Percentiles rank a stretch among this genome's conserved stretches.
These are phyloP conservation scores for Poeciliopsis turneri DNA, from an alignment of 2,797 vertebrate species.

Conservation along the genomic window DNA sequence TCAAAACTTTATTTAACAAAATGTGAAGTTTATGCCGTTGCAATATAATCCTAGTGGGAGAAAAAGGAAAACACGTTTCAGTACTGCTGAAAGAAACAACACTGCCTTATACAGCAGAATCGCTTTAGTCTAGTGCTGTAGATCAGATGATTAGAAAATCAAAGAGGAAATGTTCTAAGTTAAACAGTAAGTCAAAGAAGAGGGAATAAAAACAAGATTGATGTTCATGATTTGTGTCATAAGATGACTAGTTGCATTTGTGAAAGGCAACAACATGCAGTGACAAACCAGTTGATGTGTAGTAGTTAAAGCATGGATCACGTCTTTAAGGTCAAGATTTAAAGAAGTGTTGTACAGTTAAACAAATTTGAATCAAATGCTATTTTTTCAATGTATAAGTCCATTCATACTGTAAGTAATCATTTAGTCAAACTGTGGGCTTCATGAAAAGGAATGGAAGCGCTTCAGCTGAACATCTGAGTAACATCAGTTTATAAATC, in stretches of 20 bases:
- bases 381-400: not conserved
- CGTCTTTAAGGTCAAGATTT: too few species aligned
- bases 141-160: not conserved
- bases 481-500: not conserved
- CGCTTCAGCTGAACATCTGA: not conserved
- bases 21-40: not conserved
- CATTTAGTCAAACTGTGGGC: not conserved
- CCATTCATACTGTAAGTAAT: not conserved
- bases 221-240: not conserved
- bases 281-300: too few species aligned
- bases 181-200: not conserved
- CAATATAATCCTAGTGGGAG: not conserved
- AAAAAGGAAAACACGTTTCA: not conserved
- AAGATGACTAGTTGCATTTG: not conserved
- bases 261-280: too few species aligned
- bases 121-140: not conserved
- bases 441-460: not conserved
- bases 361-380: not conserved
- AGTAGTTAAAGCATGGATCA: too few species aligned
- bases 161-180: not conserved
- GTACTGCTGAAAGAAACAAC: not conserved
- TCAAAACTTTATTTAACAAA: slow-evolving; percentile 10
- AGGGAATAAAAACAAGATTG: not conserved
- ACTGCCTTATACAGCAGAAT: not conserved
- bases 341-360: not conserved